A percentile compares a stretch with the other conserved stretches of the same genome.
Evolutionary conservation across 2,797 vertebrate species (phyloP).

Genomic region (Pelochelys cantorii): DNA sequence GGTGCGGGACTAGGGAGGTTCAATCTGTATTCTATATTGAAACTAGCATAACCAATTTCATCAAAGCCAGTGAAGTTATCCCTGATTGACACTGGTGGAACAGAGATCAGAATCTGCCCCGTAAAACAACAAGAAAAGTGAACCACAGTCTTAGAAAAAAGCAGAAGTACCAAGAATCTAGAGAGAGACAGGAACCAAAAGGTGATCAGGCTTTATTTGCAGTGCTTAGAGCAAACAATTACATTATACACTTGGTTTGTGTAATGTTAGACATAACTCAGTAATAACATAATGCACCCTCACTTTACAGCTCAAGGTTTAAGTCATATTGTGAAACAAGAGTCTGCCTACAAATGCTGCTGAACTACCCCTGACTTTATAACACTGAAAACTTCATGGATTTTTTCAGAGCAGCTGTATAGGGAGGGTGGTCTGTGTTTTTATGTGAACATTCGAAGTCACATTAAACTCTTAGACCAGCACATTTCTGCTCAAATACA

Average conservation of each 20-base stretch:
- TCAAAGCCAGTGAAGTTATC: neutral
- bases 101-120: neutral
- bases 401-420: constrained; percentile 46
- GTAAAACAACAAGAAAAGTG: neutral
- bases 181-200: neutral
- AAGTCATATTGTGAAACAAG: neutral
- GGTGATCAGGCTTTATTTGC: neutral
- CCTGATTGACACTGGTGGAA: neutral
- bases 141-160: neutral
- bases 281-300: neutral
- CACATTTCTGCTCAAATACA: constrained; percentile 85
- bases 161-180: neutral
- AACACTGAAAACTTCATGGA: neutral
- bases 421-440: constrained; percentile 44
- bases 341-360: neutral
- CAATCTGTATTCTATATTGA: neutral
- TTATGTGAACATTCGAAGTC: constrained; percentile 61
- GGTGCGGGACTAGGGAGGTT: too few relatives aligned
- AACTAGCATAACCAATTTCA: neutral
- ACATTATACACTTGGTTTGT: neutral
- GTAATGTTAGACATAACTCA: neutral
- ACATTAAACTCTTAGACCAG: constrained; percentile 80
- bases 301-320: neutral
- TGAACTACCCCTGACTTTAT: neutral
- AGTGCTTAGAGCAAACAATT: neutral